Evolutionary conservation across 2,797 vertebrate genomes (phyloP).

Genomic region (Molossus molossus): DNA sequence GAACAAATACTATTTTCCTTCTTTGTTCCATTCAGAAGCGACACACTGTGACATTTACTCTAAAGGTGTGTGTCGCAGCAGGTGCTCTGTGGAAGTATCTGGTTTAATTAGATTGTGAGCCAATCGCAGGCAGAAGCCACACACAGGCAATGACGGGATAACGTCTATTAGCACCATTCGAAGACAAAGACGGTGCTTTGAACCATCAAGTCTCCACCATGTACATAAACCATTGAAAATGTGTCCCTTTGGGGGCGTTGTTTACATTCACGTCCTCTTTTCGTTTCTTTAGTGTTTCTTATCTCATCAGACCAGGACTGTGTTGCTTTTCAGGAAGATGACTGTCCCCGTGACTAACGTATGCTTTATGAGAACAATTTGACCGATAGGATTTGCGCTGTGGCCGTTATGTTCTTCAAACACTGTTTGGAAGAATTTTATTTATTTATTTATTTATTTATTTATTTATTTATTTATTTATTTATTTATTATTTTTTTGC

Average conservation of each 20-base stretch:
- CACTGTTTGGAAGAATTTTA: not conserved
- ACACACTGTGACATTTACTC: not conserved
- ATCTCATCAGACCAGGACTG: not conserved
- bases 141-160: not conserved
- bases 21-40: not conserved
- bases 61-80: rapidly evolving
- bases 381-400: not conserved
- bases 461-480: no score
- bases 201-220: not conserved
- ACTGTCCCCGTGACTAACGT: not conserved
- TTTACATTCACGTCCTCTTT: not conserved
- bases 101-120: not conserved
- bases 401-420: not conserved
- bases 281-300: not conserved
- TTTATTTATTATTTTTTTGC: not conserved
- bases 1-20: not conserved
- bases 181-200: not conserved
- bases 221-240: not conserved
- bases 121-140: not conserved
- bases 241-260: not conserved
- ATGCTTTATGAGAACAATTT: not conserved
- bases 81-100: not conserved
- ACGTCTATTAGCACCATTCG: not conserved
- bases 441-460: no score
- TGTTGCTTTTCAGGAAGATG: not conserved